These are phyloP conservation scores for Mylabris sibirica DNA, from an alignment of 2,888 invertebrate species.

Conservation along the genomic window DNA sequence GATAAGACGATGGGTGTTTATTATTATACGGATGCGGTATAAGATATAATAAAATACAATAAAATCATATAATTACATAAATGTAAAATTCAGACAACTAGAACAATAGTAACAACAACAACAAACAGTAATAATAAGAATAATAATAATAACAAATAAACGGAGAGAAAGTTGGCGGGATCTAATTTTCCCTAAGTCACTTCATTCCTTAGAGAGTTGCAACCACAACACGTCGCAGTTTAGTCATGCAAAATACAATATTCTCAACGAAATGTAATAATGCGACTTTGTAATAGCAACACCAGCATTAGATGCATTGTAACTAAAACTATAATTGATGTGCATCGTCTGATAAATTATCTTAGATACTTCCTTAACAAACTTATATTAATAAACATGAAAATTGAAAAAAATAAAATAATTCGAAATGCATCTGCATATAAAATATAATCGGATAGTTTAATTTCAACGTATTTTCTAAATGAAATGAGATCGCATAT, in stretches of 20 bases:
- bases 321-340: slow-evolving; percentile 30
- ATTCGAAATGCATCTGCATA: neutral
- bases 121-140: neutral
- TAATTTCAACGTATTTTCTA: neutral
- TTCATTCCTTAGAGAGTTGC: slow-evolving; percentile 49
- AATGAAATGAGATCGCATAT: slow-evolving; percentile 7
- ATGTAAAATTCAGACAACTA: slow-evolving; percentile 41
- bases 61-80: slow-evolving; percentile 46
- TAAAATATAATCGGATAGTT: neutral
- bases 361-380: neutral
- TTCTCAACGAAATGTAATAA: slow-evolving; percentile 49
- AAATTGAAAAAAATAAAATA: neutral
- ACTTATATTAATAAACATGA: neutral
- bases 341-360: slow-evolving; percentile 26
- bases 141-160: slow-evolving; percentile 23
- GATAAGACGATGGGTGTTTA: slow-evolving; percentile 10
- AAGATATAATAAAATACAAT: slow-evolving; percentile 26
- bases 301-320: slow-evolving; percentile 46
- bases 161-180: slow-evolving; percentile 46
- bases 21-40: slow-evolving; percentile 17
- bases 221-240: slow-evolving; percentile 53
- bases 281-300: slow-evolving; percentile 47
- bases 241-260: slow-evolving; percentile 54
- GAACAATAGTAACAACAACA: slow-evolving; percentile 38
- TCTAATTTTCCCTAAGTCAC: slow-evolving; percentile 55